phyloP scores from a whole-genome alignment of 2,113 vertebrate species.

The Conger conger region DNA sequence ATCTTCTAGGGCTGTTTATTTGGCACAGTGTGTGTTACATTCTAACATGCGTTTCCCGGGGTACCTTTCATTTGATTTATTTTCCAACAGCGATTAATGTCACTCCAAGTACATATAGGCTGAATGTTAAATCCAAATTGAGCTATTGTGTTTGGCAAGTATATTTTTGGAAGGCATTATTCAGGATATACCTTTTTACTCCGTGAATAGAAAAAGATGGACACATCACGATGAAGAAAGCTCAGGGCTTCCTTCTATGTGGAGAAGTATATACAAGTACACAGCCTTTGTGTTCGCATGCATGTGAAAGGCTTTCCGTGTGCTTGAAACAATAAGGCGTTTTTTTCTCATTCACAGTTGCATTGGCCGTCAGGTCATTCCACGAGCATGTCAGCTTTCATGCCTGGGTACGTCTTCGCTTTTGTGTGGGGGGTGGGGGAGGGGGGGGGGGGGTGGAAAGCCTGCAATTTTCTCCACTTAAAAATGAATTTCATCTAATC shows the following conservation, averaged over 20 bases:
- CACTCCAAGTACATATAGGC: not conserved
- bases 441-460: constrained; percentile 29
- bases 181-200: not conserved
- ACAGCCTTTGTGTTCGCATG: constrained; percentile 10
- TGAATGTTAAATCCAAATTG: not conserved
- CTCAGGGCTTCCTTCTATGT: not conserved
- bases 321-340: constrained; percentile 20
- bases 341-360: constrained; percentile 4
- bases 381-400: constrained; percentile 48
- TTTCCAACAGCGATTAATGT: not conserved
- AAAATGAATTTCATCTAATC: constrained; percentile 72
- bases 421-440: constrained; percentile 40
- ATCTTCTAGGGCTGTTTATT: too few relatives aligned
- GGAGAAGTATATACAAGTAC: not conserved
- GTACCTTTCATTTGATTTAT: not conserved
- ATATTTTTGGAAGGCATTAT: not conserved
- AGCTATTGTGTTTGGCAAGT: not conserved
- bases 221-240: not conserved
- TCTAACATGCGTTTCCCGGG: too few relatives aligned
- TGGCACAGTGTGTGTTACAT: not conserved
- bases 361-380: constrained; percentile 34
- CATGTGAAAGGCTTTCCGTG: constrained; percentile 13
- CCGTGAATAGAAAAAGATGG: not conserved
- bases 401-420: constrained; percentile 43
- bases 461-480: constrained; percentile 59